phyloP scores from a whole-genome alignment of 2,888 invertebrate genomes.

The Allacma fusca region DNA sequence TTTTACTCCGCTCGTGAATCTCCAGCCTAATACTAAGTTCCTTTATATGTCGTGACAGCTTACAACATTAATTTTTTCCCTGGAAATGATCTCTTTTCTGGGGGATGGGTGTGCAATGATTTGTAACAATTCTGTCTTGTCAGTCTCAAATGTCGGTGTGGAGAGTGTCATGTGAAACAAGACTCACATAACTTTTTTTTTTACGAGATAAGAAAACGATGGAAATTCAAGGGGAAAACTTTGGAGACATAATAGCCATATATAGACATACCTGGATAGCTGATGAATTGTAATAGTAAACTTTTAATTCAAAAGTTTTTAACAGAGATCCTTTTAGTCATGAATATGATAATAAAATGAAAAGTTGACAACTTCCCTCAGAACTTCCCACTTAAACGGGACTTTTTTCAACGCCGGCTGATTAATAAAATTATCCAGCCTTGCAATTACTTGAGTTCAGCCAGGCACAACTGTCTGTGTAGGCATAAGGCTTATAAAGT shows the following conservation, averaged over 20 bases:
- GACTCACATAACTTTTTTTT: too few relatives aligned
- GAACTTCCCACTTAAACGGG: conserved; percentile 11
- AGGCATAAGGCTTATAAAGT: too few relatives aligned
- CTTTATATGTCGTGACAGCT: not conserved
- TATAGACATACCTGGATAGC: not conserved
- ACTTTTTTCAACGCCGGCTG: not conserved
- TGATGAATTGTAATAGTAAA: not conserved
- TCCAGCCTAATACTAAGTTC: not conserved
- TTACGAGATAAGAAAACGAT: not conserved
- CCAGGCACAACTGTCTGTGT: too few relatives aligned
- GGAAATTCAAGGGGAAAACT: not conserved
- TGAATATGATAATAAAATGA: conserved; percentile 12
- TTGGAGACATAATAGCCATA: not conserved
- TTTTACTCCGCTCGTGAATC: too few relatives aligned
- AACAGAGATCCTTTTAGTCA: not conserved
- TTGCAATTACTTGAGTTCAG: too few relatives aligned
- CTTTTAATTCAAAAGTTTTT: conserved; percentile 9
- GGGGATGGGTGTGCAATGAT: not conserved
- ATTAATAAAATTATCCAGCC: not conserved
- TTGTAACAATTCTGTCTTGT: conserved; percentile 2
- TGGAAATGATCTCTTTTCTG: not conserved
- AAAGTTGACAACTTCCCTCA: not conserved
- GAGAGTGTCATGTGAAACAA: too few relatives aligned
- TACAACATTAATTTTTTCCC: not conserved
- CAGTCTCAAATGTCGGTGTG: not conserved